Evolutionary conservation across 2,888 invertebrate genomes (phyloP), one percentile per base, ranked within the genome.

Genomic region (Hybos culiciformis): DNA sequence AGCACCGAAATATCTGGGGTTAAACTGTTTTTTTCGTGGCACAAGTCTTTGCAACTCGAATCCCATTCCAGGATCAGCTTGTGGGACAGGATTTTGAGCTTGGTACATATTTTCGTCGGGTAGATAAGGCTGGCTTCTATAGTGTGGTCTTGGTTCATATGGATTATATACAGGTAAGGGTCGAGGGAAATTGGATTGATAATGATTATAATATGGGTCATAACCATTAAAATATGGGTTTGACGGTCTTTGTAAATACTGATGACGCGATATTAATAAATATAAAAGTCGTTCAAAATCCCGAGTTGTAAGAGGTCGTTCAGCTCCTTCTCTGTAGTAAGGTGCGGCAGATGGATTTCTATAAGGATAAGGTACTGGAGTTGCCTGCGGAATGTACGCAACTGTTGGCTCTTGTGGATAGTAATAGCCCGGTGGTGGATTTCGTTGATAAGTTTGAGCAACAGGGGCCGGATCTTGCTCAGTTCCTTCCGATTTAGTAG

Each of bases 281-380:
- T 80, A 77, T 6, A 83, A 64, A 32, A 83, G 62, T 38, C 75
- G 69, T 55, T 80, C 78, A 46, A 82, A 75, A 56, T 83, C 82
- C 53, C 75, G 71, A 2, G 80, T 77, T 54, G 80, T 81, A 3
- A 82, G 74, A 7, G 82, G 82, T 9, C 80, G 74, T 38, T 75
- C 71, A 18, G 24, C 24, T 8, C 14, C 12, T 20, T 21, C 33
- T 12, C 21, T 11, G 15, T 34, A 36, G 43, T 73, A 71, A 2
- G 63, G 61, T 29, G 72, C 71, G n/a, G 39, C 37, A 12, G 37
- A 39, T 29, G 33, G 19, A 32, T 42, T 32, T 18, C 37, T 32
- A 5, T 48, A 46, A 8, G 45, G 53, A 23, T 53, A 40, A 12
- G 57, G 43, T 44, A 50, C 8, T 47, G 68, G 53, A 59, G 63